Conservation (phyloP, 1,140 invertebrate genomes). For the Drosophila repleta region DNA sequence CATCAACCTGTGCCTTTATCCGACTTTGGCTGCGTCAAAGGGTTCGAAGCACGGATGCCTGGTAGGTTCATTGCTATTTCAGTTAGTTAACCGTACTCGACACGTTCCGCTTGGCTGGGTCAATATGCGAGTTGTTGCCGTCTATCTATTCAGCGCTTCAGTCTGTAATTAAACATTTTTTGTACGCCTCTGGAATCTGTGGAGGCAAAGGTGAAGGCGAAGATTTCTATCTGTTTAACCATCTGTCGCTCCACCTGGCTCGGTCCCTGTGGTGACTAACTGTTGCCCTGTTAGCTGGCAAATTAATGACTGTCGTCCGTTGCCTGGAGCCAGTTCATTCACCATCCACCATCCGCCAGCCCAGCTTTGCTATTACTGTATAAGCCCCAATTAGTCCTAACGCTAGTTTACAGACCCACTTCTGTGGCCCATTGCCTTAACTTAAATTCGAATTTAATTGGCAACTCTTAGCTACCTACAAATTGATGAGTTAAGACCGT, state of each 20-base stretch:
- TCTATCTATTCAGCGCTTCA: slow-evolving; percentile 45
- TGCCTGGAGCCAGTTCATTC: slow-evolving; percentile 51
- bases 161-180: slow-evolving; percentile 71
- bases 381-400: slow-evolving; percentile 62
- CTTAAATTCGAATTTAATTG: slow-evolving; percentile 67
- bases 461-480: slow-evolving; percentile 59
- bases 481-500: slow-evolving; percentile 60
- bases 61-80: slow-evolving; percentile 54
- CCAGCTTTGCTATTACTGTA: slow-evolving; percentile 31
- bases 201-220: slow-evolving; percentile 50
- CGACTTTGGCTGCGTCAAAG: slow-evolving; percentile 54
- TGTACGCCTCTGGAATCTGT: slow-evolving; percentile 29
- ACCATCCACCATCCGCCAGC: slow-evolving; percentile 32
- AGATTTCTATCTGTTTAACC: slow-evolving; percentile 37
- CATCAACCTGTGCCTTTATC: slow-evolving; percentile 9
- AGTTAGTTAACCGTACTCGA: slow-evolving; percentile 77
- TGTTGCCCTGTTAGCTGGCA: slow-evolving; percentile 28
- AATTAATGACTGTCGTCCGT: slow-evolving; percentile 65
- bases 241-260: background rate
- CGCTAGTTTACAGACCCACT: slow-evolving; percentile 53
- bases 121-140: slow-evolving; percentile 62
- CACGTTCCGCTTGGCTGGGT: slow-evolving; percentile 71
- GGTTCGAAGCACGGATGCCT: slow-evolving; percentile 43
- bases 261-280: slow-evolving; percentile 10
- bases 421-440: slow-evolving; percentile 32